Evolutionary conservation across 2,113 vertebrate species (phyloP).

Genomic region (Phaethon lepturus): DNA sequence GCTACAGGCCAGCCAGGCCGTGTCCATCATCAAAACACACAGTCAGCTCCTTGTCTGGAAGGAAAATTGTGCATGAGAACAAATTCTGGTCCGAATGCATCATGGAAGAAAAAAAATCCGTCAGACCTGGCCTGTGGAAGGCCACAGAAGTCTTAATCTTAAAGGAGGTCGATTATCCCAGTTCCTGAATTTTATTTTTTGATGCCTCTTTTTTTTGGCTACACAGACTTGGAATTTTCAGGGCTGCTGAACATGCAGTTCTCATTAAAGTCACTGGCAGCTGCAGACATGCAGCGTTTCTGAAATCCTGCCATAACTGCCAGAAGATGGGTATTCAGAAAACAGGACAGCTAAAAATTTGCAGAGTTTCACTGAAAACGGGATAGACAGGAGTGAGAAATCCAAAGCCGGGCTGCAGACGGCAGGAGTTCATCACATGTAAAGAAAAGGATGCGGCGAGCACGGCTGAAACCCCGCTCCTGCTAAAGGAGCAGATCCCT

Average conservation of each 20-base stretch:
- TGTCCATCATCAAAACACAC: not conserved
- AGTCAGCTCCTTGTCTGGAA: not conserved
- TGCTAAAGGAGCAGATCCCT: not conserved
- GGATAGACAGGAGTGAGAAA: not conserved
- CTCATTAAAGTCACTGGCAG: not conserved
- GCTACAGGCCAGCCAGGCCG: not conserved
- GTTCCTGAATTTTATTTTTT: not conserved
- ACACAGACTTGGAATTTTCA: not conserved
- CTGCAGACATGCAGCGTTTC: not conserved
- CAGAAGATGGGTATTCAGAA: not conserved
- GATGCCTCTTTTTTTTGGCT: not conserved
- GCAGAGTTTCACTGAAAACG: not conserved
- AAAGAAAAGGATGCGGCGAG: not conserved
- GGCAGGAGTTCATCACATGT: not conserved
- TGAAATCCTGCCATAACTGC: not conserved
- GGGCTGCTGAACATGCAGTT: not conserved
- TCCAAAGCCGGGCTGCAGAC: not conserved
- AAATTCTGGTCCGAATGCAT: not conserved
- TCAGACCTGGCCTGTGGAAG: not conserved
- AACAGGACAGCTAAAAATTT: not conserved
- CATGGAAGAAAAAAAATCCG: not conserved
- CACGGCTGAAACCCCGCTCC: rapidly evolving
- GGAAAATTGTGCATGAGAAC: not conserved
- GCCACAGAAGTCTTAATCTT: not conserved
- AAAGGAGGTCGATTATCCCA: not conserved